Percentiles rank a stretch among this genome's conserved stretches.
These are phyloP conservation scores for Oedothorax gibbosus DNA, from an alignment of 1,140 invertebrate species.

Conservation along the genomic window DNA sequence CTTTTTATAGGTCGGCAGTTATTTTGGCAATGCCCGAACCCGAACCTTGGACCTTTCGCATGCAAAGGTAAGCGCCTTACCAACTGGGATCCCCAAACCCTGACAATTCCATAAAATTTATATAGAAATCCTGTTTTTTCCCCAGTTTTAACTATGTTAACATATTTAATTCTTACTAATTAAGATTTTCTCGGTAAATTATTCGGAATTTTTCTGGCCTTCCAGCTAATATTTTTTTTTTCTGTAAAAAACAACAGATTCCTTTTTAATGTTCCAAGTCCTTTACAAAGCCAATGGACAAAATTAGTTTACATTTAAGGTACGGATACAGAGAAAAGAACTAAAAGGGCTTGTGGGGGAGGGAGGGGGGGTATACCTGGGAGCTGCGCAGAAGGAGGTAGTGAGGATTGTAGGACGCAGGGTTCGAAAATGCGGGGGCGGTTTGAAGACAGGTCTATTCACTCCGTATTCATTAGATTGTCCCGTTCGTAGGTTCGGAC, in stretches of 20 bases:
- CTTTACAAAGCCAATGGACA: neutral
- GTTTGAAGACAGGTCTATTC: slow-evolving; percentile 53
- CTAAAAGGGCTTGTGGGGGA: neutral
- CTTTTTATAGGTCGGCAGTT: neutral
- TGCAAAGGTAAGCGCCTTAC: neutral
- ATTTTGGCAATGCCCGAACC: neutral
- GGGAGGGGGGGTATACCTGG: slow-evolving; percentile 22
- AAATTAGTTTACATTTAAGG: neutral
- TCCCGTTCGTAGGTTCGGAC: slow-evolving; percentile 30
- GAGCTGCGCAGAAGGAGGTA: slow-evolving; percentile 44
- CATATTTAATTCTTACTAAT: neutral
- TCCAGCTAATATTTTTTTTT: neutral
- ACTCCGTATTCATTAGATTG: slow-evolving; percentile 55
- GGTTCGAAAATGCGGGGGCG: slow-evolving; percentile 49
- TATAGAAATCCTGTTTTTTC: neutral
- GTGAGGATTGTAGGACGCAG: slow-evolving; percentile 10
- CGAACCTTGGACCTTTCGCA: neutral
- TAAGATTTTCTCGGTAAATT: neutral
- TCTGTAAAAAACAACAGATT: neutral
- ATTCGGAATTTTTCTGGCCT: neutral
- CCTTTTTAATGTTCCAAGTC: neutral
- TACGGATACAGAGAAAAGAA: neutral
- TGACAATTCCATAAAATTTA: neutral
- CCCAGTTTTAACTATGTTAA: neutral
- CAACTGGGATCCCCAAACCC: too few species aligned